These are phyloP conservation scores for Pangasius sanitwongsei DNA, from an alignment of 2,797 vertebrate species.

Conservation along the genomic window DNA sequence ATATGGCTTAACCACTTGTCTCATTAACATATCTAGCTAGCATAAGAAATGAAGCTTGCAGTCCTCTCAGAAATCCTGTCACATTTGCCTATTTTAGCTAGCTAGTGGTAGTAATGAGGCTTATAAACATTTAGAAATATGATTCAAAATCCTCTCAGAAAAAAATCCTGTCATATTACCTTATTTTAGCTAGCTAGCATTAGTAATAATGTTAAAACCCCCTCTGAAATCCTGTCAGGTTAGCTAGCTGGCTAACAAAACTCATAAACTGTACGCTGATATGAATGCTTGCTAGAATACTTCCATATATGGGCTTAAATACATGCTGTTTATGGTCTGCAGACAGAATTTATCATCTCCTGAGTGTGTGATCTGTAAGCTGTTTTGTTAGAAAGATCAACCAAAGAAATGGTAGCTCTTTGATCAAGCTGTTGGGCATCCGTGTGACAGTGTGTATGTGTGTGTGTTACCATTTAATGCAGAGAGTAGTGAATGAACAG, in stretches of 20 bases:
- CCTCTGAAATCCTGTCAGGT: background rate
- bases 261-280: background rate
- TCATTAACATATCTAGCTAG: background rate
- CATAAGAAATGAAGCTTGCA: background rate
- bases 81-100: background rate
- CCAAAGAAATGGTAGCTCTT: slow-evolving; percentile 60
- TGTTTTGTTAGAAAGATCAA: slow-evolving; percentile 63
- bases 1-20: background rate
- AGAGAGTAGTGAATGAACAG: background rate
- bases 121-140: background rate
- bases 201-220: background rate
- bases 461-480: background rate
- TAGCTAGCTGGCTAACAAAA: background rate
- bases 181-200: background rate
- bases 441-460: background rate
- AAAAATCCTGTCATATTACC: background rate
- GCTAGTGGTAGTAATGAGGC: background rate
- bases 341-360: background rate
- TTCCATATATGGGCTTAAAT: background rate
- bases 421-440: slow-evolving; percentile 61
- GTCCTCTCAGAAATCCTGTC: background rate
- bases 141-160: background rate
- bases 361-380: slow-evolving; percentile 41
- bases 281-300: background rate
- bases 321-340: background rate